A percentile compares a stretch with the other conserved stretches of the same genome.
These are phyloP conservation scores for Neodiprion fabricii DNA, from an alignment of 1,140 invertebrate species.

Conservation along the genomic window DNA sequence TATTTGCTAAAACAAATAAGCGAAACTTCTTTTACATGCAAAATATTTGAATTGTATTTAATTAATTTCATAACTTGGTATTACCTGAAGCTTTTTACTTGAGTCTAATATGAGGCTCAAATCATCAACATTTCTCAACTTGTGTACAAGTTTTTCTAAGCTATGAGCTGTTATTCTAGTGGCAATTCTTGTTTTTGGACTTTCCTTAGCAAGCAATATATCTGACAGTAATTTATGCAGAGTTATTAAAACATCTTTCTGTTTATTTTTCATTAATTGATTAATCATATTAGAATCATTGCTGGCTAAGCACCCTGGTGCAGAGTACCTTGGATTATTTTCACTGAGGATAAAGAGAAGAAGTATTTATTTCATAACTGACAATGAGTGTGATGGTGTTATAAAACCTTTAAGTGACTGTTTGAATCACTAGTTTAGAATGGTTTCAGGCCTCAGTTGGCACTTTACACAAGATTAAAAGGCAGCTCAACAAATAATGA, in stretches of 20 bases:
- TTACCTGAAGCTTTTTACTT: slow-evolving; percentile 61
- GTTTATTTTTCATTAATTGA: slow-evolving; percentile 66
- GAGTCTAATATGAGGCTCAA: slow-evolving; percentile 36
- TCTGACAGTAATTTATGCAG: slow-evolving; percentile 66
- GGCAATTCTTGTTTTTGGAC: slow-evolving; percentile 49
- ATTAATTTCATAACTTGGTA: slow-evolving; percentile 20
- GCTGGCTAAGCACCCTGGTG: slow-evolving; percentile 54
- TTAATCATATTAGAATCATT: slow-evolving; percentile 51
- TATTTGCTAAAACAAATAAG: slow-evolving; percentile 61
- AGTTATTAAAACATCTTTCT: slow-evolving; percentile 66
- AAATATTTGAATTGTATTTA: slow-evolving; percentile 18
- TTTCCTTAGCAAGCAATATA: slow-evolving; percentile 48
- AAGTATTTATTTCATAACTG: too few relatives aligned
- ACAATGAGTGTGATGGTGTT: too few relatives aligned
- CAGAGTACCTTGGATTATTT: slow-evolving; percentile 13
- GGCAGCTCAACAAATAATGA: too few relatives aligned
- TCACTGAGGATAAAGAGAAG: not conserved
- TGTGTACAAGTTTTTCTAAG: slow-evolving; percentile 61
- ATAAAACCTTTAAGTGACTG: slow-evolving; percentile 29
- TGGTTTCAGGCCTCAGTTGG: too few relatives aligned
- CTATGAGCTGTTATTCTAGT: slow-evolving; percentile 65
- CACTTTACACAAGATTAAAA: too few relatives aligned
- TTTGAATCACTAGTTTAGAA: slow-evolving; percentile 52
- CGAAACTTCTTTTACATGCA: slow-evolving; percentile 35
- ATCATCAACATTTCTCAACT: slow-evolving; percentile 43